phyloP scores from a whole-genome alignment of 1,140 invertebrate species.

The Philopotamus ludificatus region DNA sequence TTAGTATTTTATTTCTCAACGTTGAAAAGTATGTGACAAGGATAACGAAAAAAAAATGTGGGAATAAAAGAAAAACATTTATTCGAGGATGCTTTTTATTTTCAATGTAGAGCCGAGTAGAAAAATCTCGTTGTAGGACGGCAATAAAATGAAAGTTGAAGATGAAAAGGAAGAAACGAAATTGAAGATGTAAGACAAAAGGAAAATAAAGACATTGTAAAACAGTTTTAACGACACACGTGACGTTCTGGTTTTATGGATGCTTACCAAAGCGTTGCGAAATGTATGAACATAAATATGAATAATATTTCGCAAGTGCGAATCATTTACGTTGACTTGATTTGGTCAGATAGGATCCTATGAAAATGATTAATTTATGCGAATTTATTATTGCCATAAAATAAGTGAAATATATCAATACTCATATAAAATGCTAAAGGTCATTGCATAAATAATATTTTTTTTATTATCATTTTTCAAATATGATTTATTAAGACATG shows the following conservation, averaged over 20 bases:
- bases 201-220: constrained; percentile 29
- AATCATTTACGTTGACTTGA: too few relatives aligned
- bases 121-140: constrained; percentile 15
- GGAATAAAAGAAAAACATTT: too few relatives aligned
- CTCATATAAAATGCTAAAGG: too few relatives aligned
- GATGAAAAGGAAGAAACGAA: constrained; percentile 19
- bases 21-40: background rate
- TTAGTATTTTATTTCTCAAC: background rate
- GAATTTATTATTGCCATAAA: too few relatives aligned
- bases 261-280: background rate
- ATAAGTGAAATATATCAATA: too few relatives aligned
- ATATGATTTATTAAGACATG: too few relatives aligned
- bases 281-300: too few relatives aligned
- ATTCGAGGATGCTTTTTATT: constrained; percentile 13
- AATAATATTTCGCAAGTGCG: too few relatives aligned
- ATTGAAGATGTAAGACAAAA: constrained; percentile 21
- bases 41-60: background rate
- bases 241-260: constrained; percentile 18
- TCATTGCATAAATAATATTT: too few relatives aligned
- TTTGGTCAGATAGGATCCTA: too few relatives aligned
- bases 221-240: constrained; percentile 30
- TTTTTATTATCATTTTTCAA: too few relatives aligned
- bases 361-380: too few relatives aligned
- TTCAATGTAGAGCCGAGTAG: background rate
- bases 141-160: constrained; percentile 24